phyloP scores from a whole-genome alignment of 2,888 invertebrate species.

The Coelinius sp. region DNA sequence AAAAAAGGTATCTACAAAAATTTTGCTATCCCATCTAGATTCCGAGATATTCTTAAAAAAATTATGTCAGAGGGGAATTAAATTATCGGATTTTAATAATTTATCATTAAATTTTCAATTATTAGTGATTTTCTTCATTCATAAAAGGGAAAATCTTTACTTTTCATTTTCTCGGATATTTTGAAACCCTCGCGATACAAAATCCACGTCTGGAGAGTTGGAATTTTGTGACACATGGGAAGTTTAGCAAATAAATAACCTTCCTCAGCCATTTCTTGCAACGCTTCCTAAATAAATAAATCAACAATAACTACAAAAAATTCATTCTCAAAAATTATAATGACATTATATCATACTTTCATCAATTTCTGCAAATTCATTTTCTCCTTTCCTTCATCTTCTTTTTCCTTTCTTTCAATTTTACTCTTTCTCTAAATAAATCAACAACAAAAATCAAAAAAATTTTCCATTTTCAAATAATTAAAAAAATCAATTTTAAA shows the following conservation, averaged over 20 bases:
- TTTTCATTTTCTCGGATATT: constrained; percentile 36
- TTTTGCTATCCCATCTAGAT: too few species aligned
- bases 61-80: too few species aligned
- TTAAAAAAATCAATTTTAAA: background rate
- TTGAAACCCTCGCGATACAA: constrained; percentile 59
- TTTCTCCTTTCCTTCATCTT: background rate
- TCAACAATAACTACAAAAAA: background rate
- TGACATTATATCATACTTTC: constrained; percentile 24
- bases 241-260: constrained; percentile 62
- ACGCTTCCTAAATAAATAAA: constrained; percentile 51
- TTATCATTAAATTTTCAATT: too few species aligned
- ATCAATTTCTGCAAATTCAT: background rate
- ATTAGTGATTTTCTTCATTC: too few species aligned
- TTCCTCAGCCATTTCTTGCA: constrained; percentile 58
- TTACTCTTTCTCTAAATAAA: background rate
- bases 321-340: background rate
- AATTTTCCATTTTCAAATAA: background rate
- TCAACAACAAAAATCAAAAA: too few species aligned
- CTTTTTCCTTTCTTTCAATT: constrained; percentile 1
- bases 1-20: too few species aligned
- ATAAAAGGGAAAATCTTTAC: constrained; percentile 29
- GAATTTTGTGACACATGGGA: constrained; percentile 59
- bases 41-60: too few species aligned
- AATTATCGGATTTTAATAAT: too few species aligned
- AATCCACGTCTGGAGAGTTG: constrained; percentile 62